Percentiles rank a stretch among this genome's conserved stretches.
These are phyloP conservation scores for Microcebus murinus DNA, from an alignment of 2,113 vertebrate genomes.

Conservation along the genomic window DNA sequence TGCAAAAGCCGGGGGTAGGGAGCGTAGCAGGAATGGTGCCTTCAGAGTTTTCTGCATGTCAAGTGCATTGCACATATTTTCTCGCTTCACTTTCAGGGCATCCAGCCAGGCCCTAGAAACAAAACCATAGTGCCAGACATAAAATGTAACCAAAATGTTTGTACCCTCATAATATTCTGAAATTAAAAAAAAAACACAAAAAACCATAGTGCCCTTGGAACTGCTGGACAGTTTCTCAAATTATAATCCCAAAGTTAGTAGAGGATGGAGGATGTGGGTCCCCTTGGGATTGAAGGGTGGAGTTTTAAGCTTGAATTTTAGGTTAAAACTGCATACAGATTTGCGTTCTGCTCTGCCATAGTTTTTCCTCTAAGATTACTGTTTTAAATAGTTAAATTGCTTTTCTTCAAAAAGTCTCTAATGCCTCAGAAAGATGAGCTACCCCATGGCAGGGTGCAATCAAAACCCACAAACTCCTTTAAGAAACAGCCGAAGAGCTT, in stretches of 20 bases:
- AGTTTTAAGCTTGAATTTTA: background rate
- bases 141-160: too few relatives aligned
- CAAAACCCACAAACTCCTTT: background rate
- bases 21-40: too few relatives aligned
- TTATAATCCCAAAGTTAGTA: background rate
- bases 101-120: background rate
- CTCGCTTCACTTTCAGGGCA: too few relatives aligned
- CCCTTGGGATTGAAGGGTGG: background rate
- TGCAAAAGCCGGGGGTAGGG: accelerated
- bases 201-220: background rate
- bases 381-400: background rate
- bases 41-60: background rate
- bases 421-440: background rate
- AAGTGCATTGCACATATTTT: accelerated
- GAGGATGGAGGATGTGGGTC: background rate
- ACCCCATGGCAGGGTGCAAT: background rate
- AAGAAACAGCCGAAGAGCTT: background rate
- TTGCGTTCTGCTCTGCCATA: background rate
- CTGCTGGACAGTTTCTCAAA: background rate
- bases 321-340: background rate
- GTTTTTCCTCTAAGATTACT: background rate
- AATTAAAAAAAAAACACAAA: too few relatives aligned
- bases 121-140: background rate
- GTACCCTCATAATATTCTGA: too few relatives aligned
- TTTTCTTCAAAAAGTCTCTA: background rate